Evolutionary conservation across 2,113 vertebrate species (phyloP).

Genomic region (Aleadryas rufinucha): DNA sequence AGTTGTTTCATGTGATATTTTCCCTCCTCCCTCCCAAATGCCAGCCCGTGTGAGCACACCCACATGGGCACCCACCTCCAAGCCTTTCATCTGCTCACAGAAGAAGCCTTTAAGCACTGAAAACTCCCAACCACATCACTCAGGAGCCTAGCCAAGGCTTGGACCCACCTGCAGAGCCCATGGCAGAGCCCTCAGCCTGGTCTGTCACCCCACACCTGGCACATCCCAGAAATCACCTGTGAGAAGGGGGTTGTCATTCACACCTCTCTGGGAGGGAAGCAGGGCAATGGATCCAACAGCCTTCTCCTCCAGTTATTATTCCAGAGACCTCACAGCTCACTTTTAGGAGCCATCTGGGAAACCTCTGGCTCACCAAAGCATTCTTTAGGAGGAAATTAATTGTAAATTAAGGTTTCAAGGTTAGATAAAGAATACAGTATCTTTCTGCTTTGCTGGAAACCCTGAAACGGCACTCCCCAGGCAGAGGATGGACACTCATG

Average conservation of each 20-base stretch:
- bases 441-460: background rate
- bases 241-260: background rate
- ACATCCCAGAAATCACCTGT: background rate
- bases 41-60: slow-evolving; percentile 11
- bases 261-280: background rate
- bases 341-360: background rate
- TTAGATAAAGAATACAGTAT: background rate
- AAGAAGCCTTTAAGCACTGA: background rate
- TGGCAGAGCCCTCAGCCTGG: accelerated
- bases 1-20: slow-evolving; percentile 37
- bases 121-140: background rate
- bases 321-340: background rate
- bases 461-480: background rate
- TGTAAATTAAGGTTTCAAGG: background rate
- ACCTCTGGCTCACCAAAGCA: background rate
- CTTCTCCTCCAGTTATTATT: background rate
- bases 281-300: background rate
- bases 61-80: background rate
- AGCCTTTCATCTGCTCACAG: background rate
- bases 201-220: background rate
- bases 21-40: slow-evolving; percentile 42
- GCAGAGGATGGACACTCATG: background rate
- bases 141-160: background rate
- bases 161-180: background rate
- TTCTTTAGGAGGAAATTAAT: background rate